Conservation (phyloP, 1,140 invertebrate genomes). For the Bombyx mandarina region DNA sequence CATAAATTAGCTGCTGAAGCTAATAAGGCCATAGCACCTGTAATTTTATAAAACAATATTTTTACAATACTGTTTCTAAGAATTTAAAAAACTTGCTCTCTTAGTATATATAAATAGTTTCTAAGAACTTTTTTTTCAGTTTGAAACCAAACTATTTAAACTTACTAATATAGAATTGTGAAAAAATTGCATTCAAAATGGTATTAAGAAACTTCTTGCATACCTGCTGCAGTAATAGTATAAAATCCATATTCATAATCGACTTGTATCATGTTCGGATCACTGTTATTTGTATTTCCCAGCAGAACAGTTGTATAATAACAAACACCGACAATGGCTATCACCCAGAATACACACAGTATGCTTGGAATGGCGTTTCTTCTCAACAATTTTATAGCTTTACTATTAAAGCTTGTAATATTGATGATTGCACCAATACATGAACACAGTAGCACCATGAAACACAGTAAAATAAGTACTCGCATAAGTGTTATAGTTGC, state of each 20-base stretch:
- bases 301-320: conserved; percentile 69
- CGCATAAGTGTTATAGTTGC: conserved; percentile 70
- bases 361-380: conserved; percentile 71
- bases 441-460: conserved; percentile 69
- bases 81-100: not conserved
- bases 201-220: not conserved
- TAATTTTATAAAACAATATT: conserved; percentile 16
- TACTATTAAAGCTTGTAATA: conserved; percentile 64
- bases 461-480: conserved; percentile 68
- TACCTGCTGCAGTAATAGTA: conserved; percentile 71
- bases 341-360: conserved; percentile 70
- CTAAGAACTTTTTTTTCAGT: not conserved
- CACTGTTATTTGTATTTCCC: conserved; percentile 57
- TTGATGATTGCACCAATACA: conserved; percentile 70
- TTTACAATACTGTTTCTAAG: not conserved
- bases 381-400: conserved; percentile 62
- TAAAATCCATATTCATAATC: conserved; percentile 73
- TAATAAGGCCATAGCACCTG: conserved; percentile 52
- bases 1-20: conserved; percentile 59
- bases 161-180: not conserved
- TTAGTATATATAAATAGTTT: not conserved
- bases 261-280: conserved; percentile 59
- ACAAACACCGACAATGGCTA: conserved; percentile 70
- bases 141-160: not conserved
- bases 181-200: too few species aligned